Conservation (phyloP, 2,113 vertebrate species). For the Phylloscopus trochiloides region DNA sequence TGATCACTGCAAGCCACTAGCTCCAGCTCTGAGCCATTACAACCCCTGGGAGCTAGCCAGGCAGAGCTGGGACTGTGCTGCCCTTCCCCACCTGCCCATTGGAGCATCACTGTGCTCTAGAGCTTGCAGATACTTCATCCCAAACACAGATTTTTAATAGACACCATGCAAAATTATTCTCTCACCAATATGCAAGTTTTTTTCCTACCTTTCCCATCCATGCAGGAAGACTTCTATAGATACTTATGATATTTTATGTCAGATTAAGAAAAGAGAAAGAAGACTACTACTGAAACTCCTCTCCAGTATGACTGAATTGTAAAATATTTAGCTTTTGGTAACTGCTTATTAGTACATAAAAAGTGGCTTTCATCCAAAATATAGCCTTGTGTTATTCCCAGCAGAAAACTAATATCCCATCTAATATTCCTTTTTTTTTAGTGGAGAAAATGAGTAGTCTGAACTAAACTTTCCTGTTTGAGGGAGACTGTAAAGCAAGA, state of each 20-base stretch:
- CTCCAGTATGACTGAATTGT: not conserved
- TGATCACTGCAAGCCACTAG: not conserved
- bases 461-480: not conserved
- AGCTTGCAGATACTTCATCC: not conserved
- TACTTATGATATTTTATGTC: not conserved
- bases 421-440: not conserved
- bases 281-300: not conserved
- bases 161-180: not conserved
- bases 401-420: not conserved
- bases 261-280: not conserved
- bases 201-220: not conserved
- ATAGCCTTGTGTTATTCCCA: not conserved
- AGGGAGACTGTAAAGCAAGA: not conserved
- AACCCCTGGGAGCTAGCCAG: not conserved
- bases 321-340: not conserved
- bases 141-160: not conserved
- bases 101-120: not conserved
- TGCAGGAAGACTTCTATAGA: not conserved
- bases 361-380: not conserved
- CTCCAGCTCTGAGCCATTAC: not conserved
- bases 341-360: not conserved
- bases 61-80: not conserved
- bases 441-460: not conserved
- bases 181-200: not conserved
- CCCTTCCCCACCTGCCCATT: fast-evolving